phyloP scores from a whole-genome alignment of 1,140 invertebrate species.

The Orchestia grillus region DNA sequence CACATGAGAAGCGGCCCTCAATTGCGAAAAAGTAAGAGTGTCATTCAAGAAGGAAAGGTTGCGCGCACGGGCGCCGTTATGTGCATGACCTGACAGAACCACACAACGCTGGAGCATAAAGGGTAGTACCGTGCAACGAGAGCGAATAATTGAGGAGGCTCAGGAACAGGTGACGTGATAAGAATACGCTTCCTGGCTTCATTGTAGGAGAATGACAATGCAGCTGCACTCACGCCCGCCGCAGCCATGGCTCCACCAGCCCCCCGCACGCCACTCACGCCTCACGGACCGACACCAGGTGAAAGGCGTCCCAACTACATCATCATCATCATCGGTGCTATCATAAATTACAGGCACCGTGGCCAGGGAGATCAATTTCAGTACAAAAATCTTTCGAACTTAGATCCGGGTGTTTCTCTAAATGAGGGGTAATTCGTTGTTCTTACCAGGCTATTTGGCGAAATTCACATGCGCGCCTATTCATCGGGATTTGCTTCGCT shows the following conservation, averaged over 20 bases:
- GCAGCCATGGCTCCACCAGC: too few relatives aligned
- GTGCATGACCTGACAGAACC: neutral
- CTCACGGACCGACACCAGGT: neutral
- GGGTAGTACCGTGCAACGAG: neutral
- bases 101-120: neutral
- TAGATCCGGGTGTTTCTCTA: neutral
- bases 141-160: neutral
- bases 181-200: neutral
- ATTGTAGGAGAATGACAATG: neutral
- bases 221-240: neutral
- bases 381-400: neutral
- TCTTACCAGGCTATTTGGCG: neutral
- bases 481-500: neutral
- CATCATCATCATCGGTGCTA: neutral
- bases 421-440: neutral
- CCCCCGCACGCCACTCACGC: neutral
- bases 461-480: neutral
- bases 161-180: neutral
- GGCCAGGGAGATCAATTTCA: neutral
- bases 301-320: neutral
- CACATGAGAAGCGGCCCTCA: neutral
- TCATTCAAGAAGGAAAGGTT: neutral
- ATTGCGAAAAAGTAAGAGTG: neutral
- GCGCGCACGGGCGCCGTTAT: neutral
- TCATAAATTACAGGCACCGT: neutral